Base-by-base conservation (phyloP, 2,797 vertebrate genomes). In the Coracias cyanogaster region DNA sequence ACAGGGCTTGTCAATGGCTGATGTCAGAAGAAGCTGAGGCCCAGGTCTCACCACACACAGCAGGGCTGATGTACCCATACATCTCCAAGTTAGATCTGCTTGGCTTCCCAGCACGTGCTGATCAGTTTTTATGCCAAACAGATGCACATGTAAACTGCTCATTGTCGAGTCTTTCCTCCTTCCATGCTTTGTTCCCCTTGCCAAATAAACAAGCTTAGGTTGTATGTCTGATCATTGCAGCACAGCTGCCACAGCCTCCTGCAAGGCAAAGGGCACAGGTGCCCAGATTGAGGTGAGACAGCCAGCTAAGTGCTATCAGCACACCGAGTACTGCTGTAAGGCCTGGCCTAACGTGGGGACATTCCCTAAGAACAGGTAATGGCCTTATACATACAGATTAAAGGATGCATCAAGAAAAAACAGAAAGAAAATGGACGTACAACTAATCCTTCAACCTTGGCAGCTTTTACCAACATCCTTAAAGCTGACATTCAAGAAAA, bases 31-130 rank as follows among this genome's bases (percentile, higher is more conserved):
- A 46, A 48, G 35, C 43, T n/a, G 52, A 54, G 79, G 55, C 35
- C n/a, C 13, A 31, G 16, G 18, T 60, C 7, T 35, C 58, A n/a
- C 16, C 28, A 8, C n/a, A 19, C 21, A 20, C 33, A 62, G 62
- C 0, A 0, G 29, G 15, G 25, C 91, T 39, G 31, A n/a, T 21
- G 25, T 26, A 45, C 19, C 41, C 45, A 26, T 1, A 29, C 10
- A 28, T 8, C 20, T 51, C 0, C 9, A 33, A 77, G 11, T 31
- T 21, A 51, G 57, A 39, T 10, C 49, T 45, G 11, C 25, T 55
- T 28, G 25, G 33, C 25, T 78, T 85, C 64, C 67, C 57, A 80
- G 35, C 48, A 55, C 0, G 1, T 14, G 37, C 48, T 77, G 60
- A 70, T 55, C 62, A 54, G 29, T 37, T 89, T 85, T 67, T 31